A percentile compares a stretch with the other conserved stretches of the same genome.
Evolutionary conservation across 2,888 invertebrate species (phyloP).

Genomic region (Odiellus spinosus): DNA sequence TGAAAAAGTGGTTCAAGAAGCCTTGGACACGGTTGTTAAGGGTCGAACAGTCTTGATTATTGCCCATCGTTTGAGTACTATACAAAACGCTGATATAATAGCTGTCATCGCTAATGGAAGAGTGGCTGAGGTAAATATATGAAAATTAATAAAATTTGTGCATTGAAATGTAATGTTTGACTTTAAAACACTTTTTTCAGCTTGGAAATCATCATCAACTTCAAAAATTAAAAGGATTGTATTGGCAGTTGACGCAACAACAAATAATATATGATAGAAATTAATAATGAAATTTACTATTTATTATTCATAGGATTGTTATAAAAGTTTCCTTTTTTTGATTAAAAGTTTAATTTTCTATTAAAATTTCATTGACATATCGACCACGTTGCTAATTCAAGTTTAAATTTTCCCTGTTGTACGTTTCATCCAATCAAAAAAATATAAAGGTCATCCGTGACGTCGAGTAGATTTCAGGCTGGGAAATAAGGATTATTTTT

Average conservation of each 20-base stretch:
- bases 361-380: too few relatives aligned
- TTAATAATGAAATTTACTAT: too few relatives aligned
- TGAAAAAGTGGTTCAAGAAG: constrained; percentile 74
- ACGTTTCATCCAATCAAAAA: too few relatives aligned
- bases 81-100: constrained; percentile 77
- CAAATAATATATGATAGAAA: constrained; percentile 19
- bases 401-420: too few relatives aligned
- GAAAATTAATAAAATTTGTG: neutral
- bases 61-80: constrained; percentile 81
- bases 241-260: constrained; percentile 51
- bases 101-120: constrained; percentile 71
- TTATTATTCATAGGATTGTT: too few relatives aligned
- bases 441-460: too few relatives aligned
- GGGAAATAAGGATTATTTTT: too few relatives aligned
- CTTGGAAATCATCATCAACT: constrained; percentile 68
- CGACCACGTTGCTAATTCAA: too few relatives aligned
- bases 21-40: constrained; percentile 62
- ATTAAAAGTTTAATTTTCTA: too few relatives aligned
- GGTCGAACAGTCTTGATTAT: constrained; percentile 84
- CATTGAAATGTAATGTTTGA: too few relatives aligned
- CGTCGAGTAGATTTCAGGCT: too few relatives aligned
- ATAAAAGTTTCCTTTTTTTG: too few relatives aligned
- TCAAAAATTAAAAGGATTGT: constrained; percentile 58
- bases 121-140: constrained; percentile 53
- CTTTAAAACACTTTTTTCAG: constrained; percentile 40